A percentile compares a stretch with the other conserved stretches of the same genome.
These are phyloP conservation scores for Oscheius onirici DNA, from an alignment of 2,888 invertebrate species.

Conservation along the genomic window DNA sequence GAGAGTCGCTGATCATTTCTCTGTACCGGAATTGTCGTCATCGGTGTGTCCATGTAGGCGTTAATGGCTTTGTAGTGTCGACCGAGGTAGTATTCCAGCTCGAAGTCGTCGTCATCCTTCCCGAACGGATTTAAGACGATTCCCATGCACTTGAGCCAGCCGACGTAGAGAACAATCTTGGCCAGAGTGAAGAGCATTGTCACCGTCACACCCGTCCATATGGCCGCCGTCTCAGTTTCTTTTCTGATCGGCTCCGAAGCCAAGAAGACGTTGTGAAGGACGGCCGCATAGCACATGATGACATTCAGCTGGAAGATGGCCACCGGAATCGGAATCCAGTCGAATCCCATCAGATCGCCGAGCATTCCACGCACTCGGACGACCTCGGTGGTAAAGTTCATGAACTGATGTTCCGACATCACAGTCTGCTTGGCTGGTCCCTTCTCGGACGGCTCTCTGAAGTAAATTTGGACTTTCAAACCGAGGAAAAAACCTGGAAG, in stretches of 20 bases:
- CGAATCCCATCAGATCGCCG: conserved; percentile 47
- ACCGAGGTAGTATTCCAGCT: conserved; percentile 25
- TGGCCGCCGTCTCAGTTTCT: not conserved
- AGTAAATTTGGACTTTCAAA: not conserved
- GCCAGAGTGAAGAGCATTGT: conserved; percentile 34
- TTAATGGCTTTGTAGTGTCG: conserved; percentile 9
- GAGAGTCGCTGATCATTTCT: not conserved
- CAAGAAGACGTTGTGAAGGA: not conserved
- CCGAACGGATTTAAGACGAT: conserved; percentile 55
- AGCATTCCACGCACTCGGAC: conserved; percentile 36
- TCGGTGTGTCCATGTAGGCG: not conserved
- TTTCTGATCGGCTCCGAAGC: not conserved
- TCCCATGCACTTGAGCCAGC: conserved; percentile 44
- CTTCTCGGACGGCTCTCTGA: not conserved
- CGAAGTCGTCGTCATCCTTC: conserved; percentile 53
- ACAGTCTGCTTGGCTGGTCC: not conserved
- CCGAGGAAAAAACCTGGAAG: too few species aligned
- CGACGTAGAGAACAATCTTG: conserved; percentile 36
- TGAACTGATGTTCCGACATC: conserved; percentile 16
- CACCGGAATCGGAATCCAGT: conserved; percentile 57
- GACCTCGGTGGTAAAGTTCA: conserved; percentile 30
- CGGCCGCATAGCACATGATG: not conserved
- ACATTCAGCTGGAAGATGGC: conserved; percentile 26
- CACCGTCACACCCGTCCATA: not conserved
- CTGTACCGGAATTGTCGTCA: not conserved